phyloP scores from a whole-genome alignment of 2,113 vertebrate species.

The Edolisoma coerulescens region DNA sequence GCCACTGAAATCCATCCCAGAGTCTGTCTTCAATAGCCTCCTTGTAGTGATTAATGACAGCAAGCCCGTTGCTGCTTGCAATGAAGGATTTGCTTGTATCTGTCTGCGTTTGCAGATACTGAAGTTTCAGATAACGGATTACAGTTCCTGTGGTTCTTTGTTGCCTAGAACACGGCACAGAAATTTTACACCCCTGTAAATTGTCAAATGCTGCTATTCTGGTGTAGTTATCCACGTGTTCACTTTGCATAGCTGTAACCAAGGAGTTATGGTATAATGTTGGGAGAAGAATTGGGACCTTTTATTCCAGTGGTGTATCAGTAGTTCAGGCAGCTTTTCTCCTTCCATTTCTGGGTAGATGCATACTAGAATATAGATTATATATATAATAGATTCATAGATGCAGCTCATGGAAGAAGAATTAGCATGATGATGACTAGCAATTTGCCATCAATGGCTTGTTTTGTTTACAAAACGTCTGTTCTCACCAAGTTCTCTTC shows the following conservation, averaged over 20 bases:
- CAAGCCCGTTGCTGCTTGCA: neutral
- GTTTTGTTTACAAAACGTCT: neutral
- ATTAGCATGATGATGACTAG: neutral
- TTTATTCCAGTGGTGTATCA: neutral
- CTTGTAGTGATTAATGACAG: constrained; percentile 56
- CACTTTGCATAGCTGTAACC: neutral
- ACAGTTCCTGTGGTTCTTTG: constrained; percentile 43
- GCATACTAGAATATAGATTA: neutral
- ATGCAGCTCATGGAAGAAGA: neutral
- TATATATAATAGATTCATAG: neutral
- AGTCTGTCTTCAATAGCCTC: constrained; percentile 52
- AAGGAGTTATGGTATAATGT: neutral
- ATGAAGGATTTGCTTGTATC: constrained; percentile 39
- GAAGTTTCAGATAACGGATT: constrained; percentile 40
- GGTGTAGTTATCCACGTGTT: neutral
- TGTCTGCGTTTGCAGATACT: constrained; percentile 2
- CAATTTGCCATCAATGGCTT: neutral
- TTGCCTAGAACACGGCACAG: neutral
- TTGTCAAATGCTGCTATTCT: constrained; percentile 30
- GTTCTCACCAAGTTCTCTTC: neutral
- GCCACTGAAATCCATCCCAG: constrained; percentile 43
- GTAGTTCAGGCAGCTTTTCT: neutral
- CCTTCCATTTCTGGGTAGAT: neutral
- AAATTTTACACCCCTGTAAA: constrained; percentile 35
- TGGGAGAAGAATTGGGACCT: neutral